Evolutionary conservation across 1,140 invertebrate species (phyloP), one percentile per base, ranked within the genome.

Genomic region (Caenorhabditis brenneri): DNA sequence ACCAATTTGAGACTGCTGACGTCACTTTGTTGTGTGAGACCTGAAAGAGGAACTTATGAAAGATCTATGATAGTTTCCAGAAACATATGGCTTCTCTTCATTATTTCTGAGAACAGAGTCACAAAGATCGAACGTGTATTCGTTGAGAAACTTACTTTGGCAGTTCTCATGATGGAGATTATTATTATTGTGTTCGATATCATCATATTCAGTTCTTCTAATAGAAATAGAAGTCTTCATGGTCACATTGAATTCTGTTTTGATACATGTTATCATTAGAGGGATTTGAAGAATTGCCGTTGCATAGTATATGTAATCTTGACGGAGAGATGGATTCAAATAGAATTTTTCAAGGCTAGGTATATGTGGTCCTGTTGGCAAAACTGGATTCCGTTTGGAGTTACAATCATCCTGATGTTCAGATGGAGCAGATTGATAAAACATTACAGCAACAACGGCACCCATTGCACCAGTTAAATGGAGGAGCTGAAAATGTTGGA

Each of bases 281-380:
- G 81, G 81, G n/a, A 82, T 82, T 60, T 82, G 55, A 12, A 81
- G 60, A 39, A 49, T 46, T 51, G 81, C 55, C 48, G 60, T 46
- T 29, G 51, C 81, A 49, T 69, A 60, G 19, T 36, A 82, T 4
- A 69, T 82, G 22, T 33, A 82, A 42, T 69, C 81, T n/a, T 42
- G 60, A 27, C 33, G 60, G 9, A 42, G 58, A n/a, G 48, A 42
- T 46, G 58, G 60, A 29, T 69, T 42, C 27, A 69, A 49, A 49
- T 46, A 58, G 36, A 51, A 65, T 24, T 55, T 82, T 58, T 55
- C 78, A n/a, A 74, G 65, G 24, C 65, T 74, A 24, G 65, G 65
- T 42, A 74, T 74, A n/a, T 74, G 65, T 24, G 65, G 65, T 42
- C 65, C 65, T 15, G 65, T 74, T 27, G 36, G 29, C 5, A 80